Conservation (phyloP, 2,888 invertebrate species). For the Operophtera brumata region DNA sequence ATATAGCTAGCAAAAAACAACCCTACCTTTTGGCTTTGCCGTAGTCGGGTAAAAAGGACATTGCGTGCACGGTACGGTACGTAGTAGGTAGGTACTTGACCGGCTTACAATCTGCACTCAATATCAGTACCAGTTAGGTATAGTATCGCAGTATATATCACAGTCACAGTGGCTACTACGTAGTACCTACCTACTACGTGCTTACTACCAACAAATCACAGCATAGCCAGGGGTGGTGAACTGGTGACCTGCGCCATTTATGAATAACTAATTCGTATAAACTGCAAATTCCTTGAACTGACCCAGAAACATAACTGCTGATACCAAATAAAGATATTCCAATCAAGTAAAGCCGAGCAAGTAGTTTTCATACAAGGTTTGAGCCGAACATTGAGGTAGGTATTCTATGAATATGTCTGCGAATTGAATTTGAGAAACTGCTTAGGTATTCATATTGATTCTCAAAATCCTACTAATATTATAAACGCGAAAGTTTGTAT, state of each 20-base stretch:
- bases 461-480: too few relatives aligned
- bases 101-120: slow-evolving; percentile 4
- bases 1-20: too few relatives aligned
- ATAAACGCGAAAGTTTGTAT: too few relatives aligned
- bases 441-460: too few relatives aligned
- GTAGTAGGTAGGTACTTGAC: slow-evolving; percentile 14
- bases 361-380: too few relatives aligned
- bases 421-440: too few relatives aligned
- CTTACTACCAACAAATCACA: slow-evolving; percentile 21
- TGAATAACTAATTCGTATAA: slow-evolving; percentile 30
- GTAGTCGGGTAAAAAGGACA: slow-evolving; percentile 2
- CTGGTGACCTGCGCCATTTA: slow-evolving; percentile 24
- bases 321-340: slow-evolving; percentile 15
- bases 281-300: slow-evolving; percentile 26
- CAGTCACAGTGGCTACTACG: neutral
- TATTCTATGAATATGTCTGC: too few relatives aligned
- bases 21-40: too few relatives aligned
- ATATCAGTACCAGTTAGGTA: neutral
- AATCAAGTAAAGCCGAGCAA: too few relatives aligned
- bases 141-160: neutral
- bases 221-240: slow-evolving; percentile 4
- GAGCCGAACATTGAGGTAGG: too few relatives aligned
- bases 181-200: neutral
- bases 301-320: slow-evolving; percentile 24
- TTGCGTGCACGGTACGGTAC: slow-evolving; percentile 14